Evolutionary conservation across 2,888 invertebrate species (phyloP), one percentile per base, ranked within the genome.

Genomic region (Harmothoe impar): DNA sequence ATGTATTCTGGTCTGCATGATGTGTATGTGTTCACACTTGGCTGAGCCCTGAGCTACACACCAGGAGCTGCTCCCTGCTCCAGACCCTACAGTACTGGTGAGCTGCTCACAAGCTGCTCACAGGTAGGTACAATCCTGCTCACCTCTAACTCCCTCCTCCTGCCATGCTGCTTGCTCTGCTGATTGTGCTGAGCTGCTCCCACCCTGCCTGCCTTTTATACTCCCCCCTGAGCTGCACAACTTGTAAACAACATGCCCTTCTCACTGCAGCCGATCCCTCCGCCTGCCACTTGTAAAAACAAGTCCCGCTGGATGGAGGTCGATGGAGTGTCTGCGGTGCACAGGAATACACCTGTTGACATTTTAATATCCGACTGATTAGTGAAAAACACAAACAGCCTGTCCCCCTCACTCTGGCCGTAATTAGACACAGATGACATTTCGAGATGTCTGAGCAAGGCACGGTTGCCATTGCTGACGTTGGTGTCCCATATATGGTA

Each of bases 191-290:
- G 62, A 62, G 23, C 20, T 62, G 23, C 43, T 20, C 23, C 62
- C n/a, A 1, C 12, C 20, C 23, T n/a, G 20, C 3, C 62, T 20
- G 62, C 0, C 62, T 62, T 62, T 62, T 62, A 62, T 62, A 62
- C 62, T n/a, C 62, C 43, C n/a, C 43, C 43, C 43, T 43, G 43
- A 43, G 43, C 43, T 43, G 62, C n/a, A 3, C 62, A 62, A 62
- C 23, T 62, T 20, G 72, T 72, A 72, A 72, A 72, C 72, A 72
- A 72, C 72, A 72, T 72, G 72, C 5, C 72, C 72, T 72, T 72
- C 25, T 72, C 20, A n/a, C 62, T 62, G 62, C 7, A n/a, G 62
- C 62, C 15, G 20, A 3, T 62, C 3, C 62, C n/a, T n/a, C 62
- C n/a, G 20, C 62, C n/a, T 3, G 15, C 7, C 20, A 20, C 62